Base-by-base conservation (phyloP, 2,888 invertebrate species). In the Platynereis dumerilii region DNA sequence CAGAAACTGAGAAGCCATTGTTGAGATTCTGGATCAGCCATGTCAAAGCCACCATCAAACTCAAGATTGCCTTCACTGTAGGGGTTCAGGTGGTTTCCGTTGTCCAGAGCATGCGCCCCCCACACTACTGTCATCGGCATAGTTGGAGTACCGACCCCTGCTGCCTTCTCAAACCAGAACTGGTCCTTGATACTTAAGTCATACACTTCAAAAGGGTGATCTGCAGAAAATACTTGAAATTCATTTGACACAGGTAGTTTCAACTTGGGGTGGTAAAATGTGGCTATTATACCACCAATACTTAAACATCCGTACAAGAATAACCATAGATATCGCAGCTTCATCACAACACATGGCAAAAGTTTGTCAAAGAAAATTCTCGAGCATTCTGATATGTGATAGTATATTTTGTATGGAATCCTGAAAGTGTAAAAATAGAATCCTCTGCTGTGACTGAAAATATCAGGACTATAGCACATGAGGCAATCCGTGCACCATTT, bases 201-300 rank as follows among this genome's bases (percentile, higher is more conserved):
- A 85, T 96, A 96, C 72, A 90, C 88, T 85, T 97, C 97, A 83
- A 96, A 94, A 0, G 91, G 90, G 86, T 97, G 96, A 56, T 89
- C 87, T 17, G 88, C 42, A 44, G 77, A 69, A 70, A 83, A 82
- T 48, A 82, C 75, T 69, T 82, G 80, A 63, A 82, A 80, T 78
- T 93, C 91, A 70, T 52, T 58, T 10, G 91, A 88, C 80, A 92
- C 90, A 54, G 96, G 74, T 17, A 72, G 60, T 15, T 67, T 64
- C 5, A 73, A 60, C 15, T 61, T 61, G 12, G 74, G 73, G 29
- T 63, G 59, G 57, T 68, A 65, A 20, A 72, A 67, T 7, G 72
- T 64, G n/a, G 70, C 64, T 20, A 75, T 26, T 5, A 72, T 48
- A 12, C 66, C 67, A 22, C 59, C 63, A 24, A 72, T 52, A 20